A percentile compares a stretch with the other conserved stretches of the same genome.
Conservation (phyloP, 2,797 vertebrate genomes). For the Channallabes apus region DNA sequence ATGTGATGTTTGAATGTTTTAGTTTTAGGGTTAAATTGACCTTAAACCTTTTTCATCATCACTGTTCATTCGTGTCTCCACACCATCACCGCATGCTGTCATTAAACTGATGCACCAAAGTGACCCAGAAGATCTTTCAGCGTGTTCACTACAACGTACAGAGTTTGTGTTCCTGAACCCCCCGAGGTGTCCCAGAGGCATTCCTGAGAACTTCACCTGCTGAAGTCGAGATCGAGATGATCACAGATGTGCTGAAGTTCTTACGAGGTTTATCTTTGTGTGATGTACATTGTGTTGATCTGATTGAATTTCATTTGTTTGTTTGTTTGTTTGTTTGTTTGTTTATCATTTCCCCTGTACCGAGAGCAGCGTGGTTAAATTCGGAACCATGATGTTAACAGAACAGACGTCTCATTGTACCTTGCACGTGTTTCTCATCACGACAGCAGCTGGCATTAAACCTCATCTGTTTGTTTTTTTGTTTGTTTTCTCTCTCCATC, state of each 20-base stretch:
- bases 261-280: background rate
- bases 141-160: no score
- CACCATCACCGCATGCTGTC: background rate
- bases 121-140: no score
- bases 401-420: slow-evolving; percentile 49
- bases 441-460: slow-evolving; percentile 71
- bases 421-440: slow-evolving; percentile 49
- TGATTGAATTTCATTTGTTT: background rate
- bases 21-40: background rate
- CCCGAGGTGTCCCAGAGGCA: background rate
- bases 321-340: background rate
- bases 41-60: background rate
- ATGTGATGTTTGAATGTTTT: background rate
- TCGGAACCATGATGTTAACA: slow-evolving; percentile 9
- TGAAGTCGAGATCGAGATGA: background rate
- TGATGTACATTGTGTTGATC: background rate
- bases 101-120: no score
- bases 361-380: slow-evolving; percentile 12
- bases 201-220: background rate
- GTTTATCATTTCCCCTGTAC: background rate
- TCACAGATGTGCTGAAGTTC: background rate
- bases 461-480: slow-evolving; percentile 63
- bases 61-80: background rate
- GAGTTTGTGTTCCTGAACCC: background rate
- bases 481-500: slow-evolving; percentile 38